Conservation (phyloP, 2,888 invertebrate species). For the Copidosoma aretas region DNA sequence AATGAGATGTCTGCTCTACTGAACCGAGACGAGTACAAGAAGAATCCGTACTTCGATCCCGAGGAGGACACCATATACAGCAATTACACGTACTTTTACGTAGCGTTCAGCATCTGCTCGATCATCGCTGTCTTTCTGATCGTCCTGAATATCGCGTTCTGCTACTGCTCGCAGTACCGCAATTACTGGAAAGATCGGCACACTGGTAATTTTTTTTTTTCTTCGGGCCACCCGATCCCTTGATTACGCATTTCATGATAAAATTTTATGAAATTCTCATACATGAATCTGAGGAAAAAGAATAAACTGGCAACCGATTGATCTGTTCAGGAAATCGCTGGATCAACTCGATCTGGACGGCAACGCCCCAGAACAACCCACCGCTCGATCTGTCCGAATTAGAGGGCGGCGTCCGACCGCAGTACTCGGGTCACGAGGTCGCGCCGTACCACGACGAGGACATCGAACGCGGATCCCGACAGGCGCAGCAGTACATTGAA, state of each 20-base stretch:
- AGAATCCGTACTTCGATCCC: constrained; percentile 67
- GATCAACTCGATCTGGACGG: constrained; percentile 83
- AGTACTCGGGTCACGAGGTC: constrained; percentile 48
- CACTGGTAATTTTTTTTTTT: constrained; percentile 67
- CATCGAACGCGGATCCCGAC: constrained; percentile 39
- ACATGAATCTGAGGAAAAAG: too few species aligned
- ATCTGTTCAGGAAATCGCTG: constrained; percentile 76
- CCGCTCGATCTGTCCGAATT: constrained; percentile 81
- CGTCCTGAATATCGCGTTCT: constrained; percentile 78
- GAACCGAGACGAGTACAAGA: constrained; percentile 68
- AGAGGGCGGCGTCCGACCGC: constrained; percentile 40
- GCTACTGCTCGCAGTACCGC: constrained; percentile 81
- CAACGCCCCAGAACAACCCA: constrained; percentile 82
- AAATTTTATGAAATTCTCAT: too few species aligned
- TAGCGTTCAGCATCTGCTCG: constrained; percentile 79
- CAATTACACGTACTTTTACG: constrained; percentile 87
- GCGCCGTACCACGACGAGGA: constrained; percentile 58
- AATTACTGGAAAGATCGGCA: constrained; percentile 84
- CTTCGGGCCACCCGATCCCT: neutral
- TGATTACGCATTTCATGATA: neutral
- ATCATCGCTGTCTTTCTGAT: constrained; percentile 74
- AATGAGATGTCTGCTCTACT: constrained; percentile 68
- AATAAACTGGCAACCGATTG: too few species aligned
- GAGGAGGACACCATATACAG: constrained; percentile 66
- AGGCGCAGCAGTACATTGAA: constrained; percentile 67